A percentile compares a stretch with the other conserved stretches of the same genome.
These are phyloP conservation scores for Gastrophysa polygoni DNA, from an alignment of 2,888 invertebrate genomes.

Conservation along the genomic window DNA sequence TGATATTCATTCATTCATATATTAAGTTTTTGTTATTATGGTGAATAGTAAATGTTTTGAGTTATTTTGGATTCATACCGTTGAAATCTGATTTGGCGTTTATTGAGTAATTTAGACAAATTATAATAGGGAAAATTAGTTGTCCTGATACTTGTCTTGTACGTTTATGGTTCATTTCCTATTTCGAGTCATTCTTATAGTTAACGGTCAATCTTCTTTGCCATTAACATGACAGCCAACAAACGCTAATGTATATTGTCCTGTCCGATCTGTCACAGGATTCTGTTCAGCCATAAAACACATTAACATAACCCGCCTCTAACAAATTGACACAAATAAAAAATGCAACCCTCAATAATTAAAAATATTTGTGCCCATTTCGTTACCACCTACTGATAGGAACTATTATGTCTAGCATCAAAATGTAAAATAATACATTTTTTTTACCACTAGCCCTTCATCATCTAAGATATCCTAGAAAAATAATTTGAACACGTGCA, in stretches of 20 bases:
- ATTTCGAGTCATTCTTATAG: conserved; percentile 5
- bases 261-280: conserved; percentile 22
- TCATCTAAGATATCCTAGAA: conserved; percentile 35
- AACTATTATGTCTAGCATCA: conserved; percentile 39
- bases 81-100: too few species aligned
- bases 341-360: conserved; percentile 33
- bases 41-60: too few species aligned
- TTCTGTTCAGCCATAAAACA: conserved; percentile 16
- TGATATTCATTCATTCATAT: too few species aligned
- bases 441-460: conserved; percentile 36
- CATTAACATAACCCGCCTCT: conserved; percentile 26
- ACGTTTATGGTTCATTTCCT: too few species aligned
- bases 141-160: too few species aligned
- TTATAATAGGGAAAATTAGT: too few species aligned
- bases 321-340: conserved; percentile 36
- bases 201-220: conserved; percentile 18
- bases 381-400: conserved; percentile 41
- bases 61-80: too few species aligned
- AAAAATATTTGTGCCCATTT: conserved; percentile 40
- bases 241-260: conserved; percentile 12
- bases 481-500: conserved; percentile 50
- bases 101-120: too few species aligned
- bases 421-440: conserved; percentile 43
- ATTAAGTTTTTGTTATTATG: too few species aligned
- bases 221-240: conserved; percentile 8